Evolutionary conservation across 2,797 vertebrate species (phyloP), one percentile per base, ranked within the genome.

Genomic region (Anguilla anguilla): DNA sequence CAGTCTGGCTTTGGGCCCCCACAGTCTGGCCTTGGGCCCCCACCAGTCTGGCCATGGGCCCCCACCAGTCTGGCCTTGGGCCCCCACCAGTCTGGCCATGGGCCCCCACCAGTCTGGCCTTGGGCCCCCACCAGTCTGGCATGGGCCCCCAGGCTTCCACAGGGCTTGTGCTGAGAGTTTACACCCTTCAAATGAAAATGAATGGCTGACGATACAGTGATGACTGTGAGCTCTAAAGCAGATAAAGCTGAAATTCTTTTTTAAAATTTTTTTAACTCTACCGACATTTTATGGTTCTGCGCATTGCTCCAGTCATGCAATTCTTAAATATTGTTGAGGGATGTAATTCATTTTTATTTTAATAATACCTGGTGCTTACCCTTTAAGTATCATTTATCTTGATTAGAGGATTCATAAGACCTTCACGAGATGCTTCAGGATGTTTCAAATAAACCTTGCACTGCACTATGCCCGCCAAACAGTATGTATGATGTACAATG

Each of bases 301-400:
- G 19, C 19, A 46, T 2, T 1, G 17, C 35, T 79, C 10, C 69
- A 72, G n/a, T 46, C 39, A 1, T 22, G 74, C 39, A 35, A 1
- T 35, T 35, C 35, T 35, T 35, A 35, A 35, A 35, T 35, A 35
- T 35, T 35, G 35, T 35, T 35, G 35, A 35, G 35, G 35, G 35
- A 35, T 35, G 35, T 35, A 35, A 35, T 35, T 35, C 35, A 1
- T 31, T 31, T 35, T 35, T 35, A 35, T 35, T 35, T 35, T 35
- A n/a, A 35, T 35, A 35, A 35, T 35, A 35, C 35, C 35, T 35
- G 35, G 35, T 35, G 35, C 35, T 35, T 35, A 35, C 35, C 35
- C 35, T 35, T 72, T 13, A 72, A 72, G 9, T 11, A 31, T 72
- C 11, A 72, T 15, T 91, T 92, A 91, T 93, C 91, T 92, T 91